Evolutionary conservation across 2,113 vertebrate species (phyloP).

Genomic region (Ceyx melanurus): DNA sequence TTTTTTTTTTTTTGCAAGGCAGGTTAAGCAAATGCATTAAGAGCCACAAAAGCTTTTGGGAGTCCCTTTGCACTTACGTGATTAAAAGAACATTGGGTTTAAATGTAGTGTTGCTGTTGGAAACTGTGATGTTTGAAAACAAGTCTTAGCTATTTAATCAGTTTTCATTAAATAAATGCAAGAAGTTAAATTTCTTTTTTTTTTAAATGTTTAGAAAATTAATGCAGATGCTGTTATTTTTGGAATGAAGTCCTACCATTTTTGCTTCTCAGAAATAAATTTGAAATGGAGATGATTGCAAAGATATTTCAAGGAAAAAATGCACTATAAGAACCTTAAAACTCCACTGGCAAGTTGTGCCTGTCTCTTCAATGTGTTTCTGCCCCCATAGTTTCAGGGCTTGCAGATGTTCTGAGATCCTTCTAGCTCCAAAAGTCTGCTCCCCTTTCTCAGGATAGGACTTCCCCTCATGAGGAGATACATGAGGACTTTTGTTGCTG

Average conservation of each 20-base stretch:
- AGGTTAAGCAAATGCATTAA: constrained; percentile 52
- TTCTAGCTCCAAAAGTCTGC: not conserved
- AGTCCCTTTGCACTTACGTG: constrained; percentile 63
- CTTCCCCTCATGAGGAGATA: not conserved
- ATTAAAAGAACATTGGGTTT: constrained; percentile 59
- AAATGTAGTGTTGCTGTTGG: constrained; percentile 53
- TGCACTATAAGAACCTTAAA: not conserved
- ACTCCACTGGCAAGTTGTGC: not conserved
- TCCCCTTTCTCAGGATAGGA: not conserved
- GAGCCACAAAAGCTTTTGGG: constrained; percentile 42
- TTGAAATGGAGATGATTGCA: not conserved
- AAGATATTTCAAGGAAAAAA: not conserved
- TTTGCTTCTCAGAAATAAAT: not conserved
- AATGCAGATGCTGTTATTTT: not conserved
- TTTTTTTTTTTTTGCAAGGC: constrained; percentile 11
- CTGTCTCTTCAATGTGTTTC: not conserved
- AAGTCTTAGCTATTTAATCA: constrained; percentile 9
- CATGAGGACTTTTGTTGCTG: not conserved
- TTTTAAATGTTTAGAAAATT: not conserved
- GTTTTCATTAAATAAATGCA: not conserved
- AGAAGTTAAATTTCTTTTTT: not conserved
- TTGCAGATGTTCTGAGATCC: not conserved
- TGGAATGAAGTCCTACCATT: not conserved
- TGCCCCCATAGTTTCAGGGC: not conserved
- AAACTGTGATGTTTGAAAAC: constrained; percentile 47